These are phyloP conservation scores for Tyria jacobaeae DNA, from an alignment of 2,888 invertebrate species.

Conservation along the genomic window DNA sequence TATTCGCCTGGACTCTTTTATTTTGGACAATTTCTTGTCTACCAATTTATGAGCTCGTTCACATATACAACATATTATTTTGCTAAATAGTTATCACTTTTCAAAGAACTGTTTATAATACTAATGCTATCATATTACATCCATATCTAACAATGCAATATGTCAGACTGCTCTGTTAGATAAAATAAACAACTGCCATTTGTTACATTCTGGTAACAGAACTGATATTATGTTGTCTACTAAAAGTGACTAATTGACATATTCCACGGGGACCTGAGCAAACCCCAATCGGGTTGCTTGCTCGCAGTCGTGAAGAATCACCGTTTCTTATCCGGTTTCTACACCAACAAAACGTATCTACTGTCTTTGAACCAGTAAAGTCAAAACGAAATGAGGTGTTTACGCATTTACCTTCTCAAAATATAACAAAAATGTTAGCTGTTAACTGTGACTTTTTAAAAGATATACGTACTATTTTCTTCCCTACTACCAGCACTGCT, in stretches of 20 bases:
- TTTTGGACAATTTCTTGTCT: too few species aligned
- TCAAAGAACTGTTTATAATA: neutral
- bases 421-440: neutral
- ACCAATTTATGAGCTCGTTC: neutral
- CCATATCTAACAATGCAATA: slow-evolving; percentile 7
- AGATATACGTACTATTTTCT: neutral
- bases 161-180: slow-evolving; percentile 25
- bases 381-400: neutral
- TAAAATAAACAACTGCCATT: slow-evolving; percentile 27
- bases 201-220: neutral
- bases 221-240: neutral
- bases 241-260: neutral
- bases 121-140: neutral
- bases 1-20: too few species aligned
- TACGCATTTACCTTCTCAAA: neutral
- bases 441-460: too few species aligned
- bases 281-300: neutral
- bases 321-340: neutral
- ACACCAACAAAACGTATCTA: neutral
- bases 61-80: neutral
- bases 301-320: neutral
- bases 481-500: neutral
- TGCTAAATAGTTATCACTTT: neutral
- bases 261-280: neutral
- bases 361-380: neutral